Percentiles rank a stretch among this genome's conserved stretches.
Conservation (phyloP, 2,797 vertebrate species). For the Tapirus indicus region DNA sequence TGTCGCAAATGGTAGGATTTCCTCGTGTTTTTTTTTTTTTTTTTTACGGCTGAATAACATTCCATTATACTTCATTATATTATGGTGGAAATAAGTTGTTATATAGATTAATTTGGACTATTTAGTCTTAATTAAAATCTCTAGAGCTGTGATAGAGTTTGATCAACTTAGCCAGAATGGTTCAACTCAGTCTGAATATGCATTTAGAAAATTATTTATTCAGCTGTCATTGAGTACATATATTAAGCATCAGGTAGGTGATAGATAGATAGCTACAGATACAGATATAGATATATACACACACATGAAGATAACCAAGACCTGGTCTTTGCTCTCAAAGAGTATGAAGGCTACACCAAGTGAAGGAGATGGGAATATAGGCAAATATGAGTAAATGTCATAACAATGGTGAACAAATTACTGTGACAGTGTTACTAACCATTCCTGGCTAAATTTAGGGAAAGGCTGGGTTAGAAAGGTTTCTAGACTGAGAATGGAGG, state of each 20-base stretch:
- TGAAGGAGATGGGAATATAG: background rate
- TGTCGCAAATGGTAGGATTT: too few relatives aligned
- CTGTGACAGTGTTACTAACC: background rate
- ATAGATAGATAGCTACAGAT: background rate
- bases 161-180: constrained; percentile 29
- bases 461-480: constrained; percentile 8
- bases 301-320: background rate
- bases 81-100: constrained; percentile 2
- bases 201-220: constrained; percentile 43
- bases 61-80: background rate
- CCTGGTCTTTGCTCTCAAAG: background rate
- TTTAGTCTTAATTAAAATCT: constrained; percentile 16
- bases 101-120: background rate
- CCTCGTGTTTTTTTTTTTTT: too few relatives aligned
- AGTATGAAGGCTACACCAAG: background rate
- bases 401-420: background rate
- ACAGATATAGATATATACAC: background rate
- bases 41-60: too few relatives aligned
- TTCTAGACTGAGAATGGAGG: background rate
- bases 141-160: background rate
- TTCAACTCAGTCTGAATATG: constrained; percentile 31
- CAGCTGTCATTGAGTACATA: background rate
- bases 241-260: background rate
- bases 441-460: constrained; percentile 29
- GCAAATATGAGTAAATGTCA: background rate